Base-by-base conservation (phyloP, 2,888 invertebrate species). In the Xestia sexstrigata region DNA sequence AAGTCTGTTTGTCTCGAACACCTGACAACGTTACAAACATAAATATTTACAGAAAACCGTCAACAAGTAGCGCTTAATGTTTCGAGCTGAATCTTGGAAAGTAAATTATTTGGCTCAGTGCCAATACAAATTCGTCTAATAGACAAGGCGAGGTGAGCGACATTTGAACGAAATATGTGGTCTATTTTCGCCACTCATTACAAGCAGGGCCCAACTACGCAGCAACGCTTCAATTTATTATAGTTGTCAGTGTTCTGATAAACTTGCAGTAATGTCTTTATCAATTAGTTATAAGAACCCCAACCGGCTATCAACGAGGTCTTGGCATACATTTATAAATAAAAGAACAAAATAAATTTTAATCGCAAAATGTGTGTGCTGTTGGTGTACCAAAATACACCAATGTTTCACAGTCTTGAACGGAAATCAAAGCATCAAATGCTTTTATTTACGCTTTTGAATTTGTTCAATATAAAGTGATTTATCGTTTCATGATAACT, bases 161-260 rank as follows among this genome's bases (percentile, higher is more conserved):
- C 96, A 95, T 94, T 93, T 89, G 86, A 88, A 91, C 90, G 90
- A 91, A 92, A 92, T 91, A 93, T 89, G 89, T 85, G 83, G 87
- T 92, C 95, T 95, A 95, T 96, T 95, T 96, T 92, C 78, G 93
- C 91, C 86, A 89, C 91, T 92, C 93, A 94, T 94, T 94, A 94
- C 91, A 87, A 85, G 87, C 78, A 71, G 79, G 78, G 74, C 78
- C 77, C 80, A 78, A 87, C 88, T 87, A 85, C 81, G 79, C 80
- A 88, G 67, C 83, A 79, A 79, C 75, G 45, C 30, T 58, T 75
- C 60, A 71, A 79, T 78, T 69, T 82, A 87, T 84, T 81, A 79
- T 60, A 66, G 76, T 71, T 62, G 80, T 80, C 74, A 73, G 71
- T 58, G 67, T 66, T 70, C 74, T 79, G 83, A 87, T 85, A 85